These are phyloP conservation scores for Aphodius sticticus DNA, from an alignment of 2,888 invertebrate genomes.

Conservation along the genomic window DNA sequence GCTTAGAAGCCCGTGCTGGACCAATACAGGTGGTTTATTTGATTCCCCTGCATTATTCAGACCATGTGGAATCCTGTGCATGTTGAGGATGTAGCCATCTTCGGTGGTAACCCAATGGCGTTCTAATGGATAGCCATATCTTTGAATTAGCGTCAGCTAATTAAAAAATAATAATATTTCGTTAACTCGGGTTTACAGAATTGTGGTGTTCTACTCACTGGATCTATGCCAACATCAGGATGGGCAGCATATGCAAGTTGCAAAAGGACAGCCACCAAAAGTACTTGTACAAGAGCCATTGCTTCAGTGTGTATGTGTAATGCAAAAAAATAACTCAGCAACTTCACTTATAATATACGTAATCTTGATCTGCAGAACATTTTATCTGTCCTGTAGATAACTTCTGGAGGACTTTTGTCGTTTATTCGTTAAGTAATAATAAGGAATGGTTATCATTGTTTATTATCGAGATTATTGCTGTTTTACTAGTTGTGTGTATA, in stretches of 20 bases:
- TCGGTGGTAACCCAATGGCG: constrained; percentile 69
- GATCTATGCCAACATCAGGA: constrained; percentile 16
- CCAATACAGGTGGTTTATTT: constrained; percentile 64
- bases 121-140: constrained; percentile 70
- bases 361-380: neutral
- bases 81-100: constrained; percentile 79
- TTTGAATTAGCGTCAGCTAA: constrained; percentile 28
- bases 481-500: too few relatives aligned
- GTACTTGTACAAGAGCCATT: constrained; percentile 12
- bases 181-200: neutral
- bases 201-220: neutral
- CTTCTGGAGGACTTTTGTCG: neutral
- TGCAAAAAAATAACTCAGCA: neutral
- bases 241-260: constrained; percentile 10
- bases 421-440: neutral
- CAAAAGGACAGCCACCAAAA: neutral
- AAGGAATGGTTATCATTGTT: too few relatives aligned
- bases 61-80: constrained; percentile 76
- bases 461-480: too few relatives aligned
- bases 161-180: neutral
- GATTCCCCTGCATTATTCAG: constrained; percentile 31
- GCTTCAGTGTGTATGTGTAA: neutral
- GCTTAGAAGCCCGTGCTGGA: constrained; percentile 80
- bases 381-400: neutral
- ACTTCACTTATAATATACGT: neutral